Conservation (phyloP, 2,888 invertebrate species). For the Ypsolopha sequella region DNA sequence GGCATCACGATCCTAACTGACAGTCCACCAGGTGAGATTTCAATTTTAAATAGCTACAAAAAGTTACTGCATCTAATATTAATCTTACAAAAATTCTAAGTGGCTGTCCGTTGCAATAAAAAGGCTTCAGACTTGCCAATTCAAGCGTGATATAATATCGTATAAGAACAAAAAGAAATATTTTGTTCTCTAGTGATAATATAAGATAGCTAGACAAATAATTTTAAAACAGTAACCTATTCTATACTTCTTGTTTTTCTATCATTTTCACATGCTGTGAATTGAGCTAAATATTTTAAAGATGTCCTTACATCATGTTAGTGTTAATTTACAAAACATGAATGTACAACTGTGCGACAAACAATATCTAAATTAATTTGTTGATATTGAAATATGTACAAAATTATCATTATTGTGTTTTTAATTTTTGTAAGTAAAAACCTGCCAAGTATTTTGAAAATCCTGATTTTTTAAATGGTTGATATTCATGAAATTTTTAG, state of each 20-base stretch:
- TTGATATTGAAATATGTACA: too few relatives aligned
- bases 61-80: slow-evolving; percentile 6
- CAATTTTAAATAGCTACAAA: neutral
- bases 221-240: neutral
- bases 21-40: slow-evolving; percentile 65
- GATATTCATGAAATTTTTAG: neutral
- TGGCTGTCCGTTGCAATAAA: neutral
- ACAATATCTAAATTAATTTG: neutral
- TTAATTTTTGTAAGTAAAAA: too few relatives aligned
- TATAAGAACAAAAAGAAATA: too few relatives aligned
- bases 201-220: neutral
- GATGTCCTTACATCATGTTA: slow-evolving; percentile 18
- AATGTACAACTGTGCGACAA: neutral
- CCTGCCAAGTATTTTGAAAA: too few relatives aligned
- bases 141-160: too few relatives aligned
- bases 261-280: neutral
- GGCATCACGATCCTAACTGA: slow-evolving; percentile 81
- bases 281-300: neutral
- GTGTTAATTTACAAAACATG: slow-evolving; percentile 29
- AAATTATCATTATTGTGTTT: too few relatives aligned
- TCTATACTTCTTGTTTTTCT: too few relatives aligned
- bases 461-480: neutral
- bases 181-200: neutral
- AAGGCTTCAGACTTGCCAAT: too few relatives aligned
- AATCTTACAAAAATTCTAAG: slow-evolving; percentile 5